Percentiles rank a stretch among this genome's conserved stretches.
These are phyloP conservation scores for human DNA, from an alignment of 2,113 vertebrate species.

Conservation along the genomic window GRCh38 chr1:50194501-50195000, in stretches of 20 bases:
- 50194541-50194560: neutral
- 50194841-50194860: neutral
- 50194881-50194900: neutral
- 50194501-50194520: constrained; percentile 3
- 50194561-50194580: neutral
- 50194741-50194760: neutral
- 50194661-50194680: neutral
- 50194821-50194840: neutral
- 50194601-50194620: neutral
- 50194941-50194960: neutral
- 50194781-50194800: neutral
- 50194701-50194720: neutral
- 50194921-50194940: neutral
- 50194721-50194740: neutral
- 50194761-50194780: neutral
- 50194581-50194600: neutral
- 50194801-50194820: neutral
- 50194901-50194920: neutral
- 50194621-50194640: neutral
- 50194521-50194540: neutral
- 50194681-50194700: neutral
- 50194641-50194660: neutral
- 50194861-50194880: neutral
- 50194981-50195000: neutral
- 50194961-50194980: neutral